phyloP scores from a whole-genome alignment of 2,888 invertebrate genomes.

The Allophyes oxyacanthae region DNA sequence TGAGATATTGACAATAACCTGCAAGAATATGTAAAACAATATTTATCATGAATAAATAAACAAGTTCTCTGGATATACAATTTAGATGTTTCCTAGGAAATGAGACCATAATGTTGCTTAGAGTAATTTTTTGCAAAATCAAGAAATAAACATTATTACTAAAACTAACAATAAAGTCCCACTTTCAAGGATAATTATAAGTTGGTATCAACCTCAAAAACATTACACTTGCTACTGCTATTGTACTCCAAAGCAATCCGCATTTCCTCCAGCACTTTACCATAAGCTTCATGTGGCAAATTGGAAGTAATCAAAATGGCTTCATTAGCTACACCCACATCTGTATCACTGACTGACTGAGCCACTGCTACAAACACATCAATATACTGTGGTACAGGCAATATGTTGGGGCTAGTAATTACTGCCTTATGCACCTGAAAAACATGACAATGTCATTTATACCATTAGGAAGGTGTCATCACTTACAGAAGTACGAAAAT shows the following conservation, averaged over 20 bases:
- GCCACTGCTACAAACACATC: slow-evolving; percentile 89
- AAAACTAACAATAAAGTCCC: too few relatives aligned
- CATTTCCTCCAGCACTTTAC: slow-evolving; percentile 88
- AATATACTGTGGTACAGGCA: slow-evolving; percentile 82
- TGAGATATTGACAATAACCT: slow-evolving; percentile 91
- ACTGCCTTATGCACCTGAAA: slow-evolving; percentile 79
- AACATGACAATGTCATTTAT: background rate
- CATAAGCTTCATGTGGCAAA: slow-evolving; percentile 86
- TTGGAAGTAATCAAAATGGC: slow-evolving; percentile 88
- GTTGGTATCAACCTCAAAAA: slow-evolving; percentile 88
- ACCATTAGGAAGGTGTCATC: too few relatives aligned
- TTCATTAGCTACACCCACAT: slow-evolving; percentile 89
- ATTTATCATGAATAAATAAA: too few relatives aligned
- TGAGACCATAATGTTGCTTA: too few relatives aligned
- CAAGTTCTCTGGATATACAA: too few relatives aligned
- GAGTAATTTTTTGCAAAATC: too few relatives aligned
- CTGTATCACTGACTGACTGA: slow-evolving; percentile 89
- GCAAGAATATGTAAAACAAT: slow-evolving; percentile 53
- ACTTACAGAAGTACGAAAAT: too few relatives aligned
- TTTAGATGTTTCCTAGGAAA: too few relatives aligned
- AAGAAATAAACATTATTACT: too few relatives aligned
- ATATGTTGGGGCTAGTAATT: slow-evolving; percentile 62
- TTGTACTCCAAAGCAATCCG: slow-evolving; percentile 88
- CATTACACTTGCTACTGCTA: slow-evolving; percentile 91
- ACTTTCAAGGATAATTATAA: too few relatives aligned